Conservation (phyloP, 2,888 invertebrate species). For the Aspidiotus destructor region DNA sequence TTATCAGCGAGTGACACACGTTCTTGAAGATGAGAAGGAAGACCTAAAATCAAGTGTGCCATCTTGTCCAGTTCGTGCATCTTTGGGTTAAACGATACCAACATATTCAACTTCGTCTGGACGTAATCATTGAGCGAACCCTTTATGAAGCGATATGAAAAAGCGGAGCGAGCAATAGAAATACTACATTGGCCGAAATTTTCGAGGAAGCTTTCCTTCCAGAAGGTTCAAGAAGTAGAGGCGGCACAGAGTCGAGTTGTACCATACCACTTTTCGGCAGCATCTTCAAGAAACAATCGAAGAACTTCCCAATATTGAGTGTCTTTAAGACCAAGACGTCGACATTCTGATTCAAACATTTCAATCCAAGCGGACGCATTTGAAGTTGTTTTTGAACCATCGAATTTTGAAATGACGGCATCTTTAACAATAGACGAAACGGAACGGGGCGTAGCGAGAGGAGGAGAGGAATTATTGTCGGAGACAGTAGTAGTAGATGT, state of each 20-base stretch:
- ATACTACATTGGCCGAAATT: background rate
- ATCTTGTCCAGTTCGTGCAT: background rate
- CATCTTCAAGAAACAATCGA: background rate
- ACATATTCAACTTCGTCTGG: background rate
- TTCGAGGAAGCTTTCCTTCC: background rate
- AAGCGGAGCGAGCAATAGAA: background rate
- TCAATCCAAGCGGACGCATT: background rate
- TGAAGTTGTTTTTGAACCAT: background rate
- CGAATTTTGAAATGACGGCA: background rate
- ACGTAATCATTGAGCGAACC: background rate
- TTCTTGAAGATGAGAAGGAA: background rate
- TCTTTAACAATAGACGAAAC: background rate
- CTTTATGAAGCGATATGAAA: background rate
- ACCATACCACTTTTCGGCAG: conserved; percentile 4
- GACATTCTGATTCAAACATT: background rate
- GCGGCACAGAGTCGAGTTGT: background rate
- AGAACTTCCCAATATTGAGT: background rate
- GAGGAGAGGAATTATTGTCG: background rate
- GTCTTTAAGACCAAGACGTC: background rate
- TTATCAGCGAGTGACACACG: background rate
- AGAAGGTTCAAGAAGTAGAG: background rate
- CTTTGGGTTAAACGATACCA: background rate
- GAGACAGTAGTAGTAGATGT: background rate
- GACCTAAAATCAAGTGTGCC: background rate
- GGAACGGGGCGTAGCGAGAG: background rate